Evolutionary conservation across 2,113 vertebrate species (phyloP).

Genomic region (Calyptomena viridis): DNA sequence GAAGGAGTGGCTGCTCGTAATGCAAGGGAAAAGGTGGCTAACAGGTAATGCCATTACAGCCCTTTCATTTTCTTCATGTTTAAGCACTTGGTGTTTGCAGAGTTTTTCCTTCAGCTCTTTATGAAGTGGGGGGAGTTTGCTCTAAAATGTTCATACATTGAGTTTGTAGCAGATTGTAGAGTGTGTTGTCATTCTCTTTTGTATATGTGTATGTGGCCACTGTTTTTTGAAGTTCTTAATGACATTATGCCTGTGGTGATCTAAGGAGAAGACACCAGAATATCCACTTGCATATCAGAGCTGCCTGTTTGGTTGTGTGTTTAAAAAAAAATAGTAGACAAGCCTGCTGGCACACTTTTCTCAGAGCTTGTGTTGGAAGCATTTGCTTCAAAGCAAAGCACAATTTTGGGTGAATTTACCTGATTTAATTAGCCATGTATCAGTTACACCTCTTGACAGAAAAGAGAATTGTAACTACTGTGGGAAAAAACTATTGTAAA

Average conservation of each 20-base stretch:
- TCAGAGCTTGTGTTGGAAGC: neutral
- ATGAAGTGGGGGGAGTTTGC: neutral
- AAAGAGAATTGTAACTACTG: neutral
- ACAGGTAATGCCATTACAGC: constrained; percentile 75
- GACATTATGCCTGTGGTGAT: neutral
- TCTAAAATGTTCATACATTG: neutral
- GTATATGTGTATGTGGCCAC: neutral
- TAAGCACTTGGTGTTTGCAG: neutral
- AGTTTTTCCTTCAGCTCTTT: neutral
- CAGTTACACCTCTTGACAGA: neutral
- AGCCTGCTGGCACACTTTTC: neutral
- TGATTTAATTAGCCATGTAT: neutral
- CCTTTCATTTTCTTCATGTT: neutral
- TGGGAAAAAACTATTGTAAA: neutral
- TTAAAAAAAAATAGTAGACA: neutral
- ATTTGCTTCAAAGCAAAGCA: neutral
- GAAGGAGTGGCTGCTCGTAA: constrained; percentile 64
- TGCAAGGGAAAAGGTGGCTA: constrained; percentile 79
- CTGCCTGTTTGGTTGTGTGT: neutral
- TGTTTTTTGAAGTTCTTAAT: neutral
- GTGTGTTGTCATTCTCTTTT: neutral
- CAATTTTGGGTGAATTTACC: neutral
- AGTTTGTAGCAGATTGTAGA: neutral
- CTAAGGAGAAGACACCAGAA: neutral
- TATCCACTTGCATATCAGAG: neutral